Evolutionary conservation across 2,797 vertebrate species (phyloP).

Genomic region (Sebastes diploproa): DNA sequence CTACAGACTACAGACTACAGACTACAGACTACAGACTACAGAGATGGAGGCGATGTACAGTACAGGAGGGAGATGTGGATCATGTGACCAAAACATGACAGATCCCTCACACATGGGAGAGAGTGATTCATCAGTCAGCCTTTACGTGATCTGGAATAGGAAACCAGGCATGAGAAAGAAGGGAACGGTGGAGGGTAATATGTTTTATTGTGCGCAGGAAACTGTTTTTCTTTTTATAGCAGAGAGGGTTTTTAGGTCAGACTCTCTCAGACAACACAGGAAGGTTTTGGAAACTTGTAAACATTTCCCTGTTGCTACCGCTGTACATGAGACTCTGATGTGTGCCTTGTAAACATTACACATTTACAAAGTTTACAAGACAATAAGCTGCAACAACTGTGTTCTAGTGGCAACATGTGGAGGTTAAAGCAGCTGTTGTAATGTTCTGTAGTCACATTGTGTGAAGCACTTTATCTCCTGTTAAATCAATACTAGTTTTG

Average conservation of each 20-base stretch:
- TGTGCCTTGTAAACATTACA: not conserved
- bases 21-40: not conserved
- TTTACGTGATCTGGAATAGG: not conserved
- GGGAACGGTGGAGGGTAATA: not conserved
- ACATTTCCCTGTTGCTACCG: not conserved
- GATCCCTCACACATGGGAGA: slow-evolving; percentile 5
- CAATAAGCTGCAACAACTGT: not conserved
- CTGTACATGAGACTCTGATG: not conserved
- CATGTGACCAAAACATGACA: not conserved
- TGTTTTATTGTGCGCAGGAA: slow-evolving; percentile 22
- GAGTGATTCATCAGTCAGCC: slow-evolving; percentile 20
- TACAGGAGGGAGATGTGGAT: not conserved
- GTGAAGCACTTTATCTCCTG: not conserved
- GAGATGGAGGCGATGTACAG: not conserved
- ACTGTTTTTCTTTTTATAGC: slow-evolving; percentile 6
- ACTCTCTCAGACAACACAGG: not conserved
- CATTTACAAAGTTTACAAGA: not conserved
- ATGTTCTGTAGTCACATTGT: not conserved
- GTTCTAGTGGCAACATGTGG: not conserved
- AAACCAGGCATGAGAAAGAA: not conserved
- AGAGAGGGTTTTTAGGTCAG: slow-evolving; percentile 3
- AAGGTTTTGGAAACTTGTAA: not conserved
- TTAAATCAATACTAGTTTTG: not conserved
- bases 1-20: not conserved
- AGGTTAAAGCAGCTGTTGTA: not conserved